Conservation (phyloP, 2,888 invertebrate genomes). For the Drosophila stalkeri region DNA sequence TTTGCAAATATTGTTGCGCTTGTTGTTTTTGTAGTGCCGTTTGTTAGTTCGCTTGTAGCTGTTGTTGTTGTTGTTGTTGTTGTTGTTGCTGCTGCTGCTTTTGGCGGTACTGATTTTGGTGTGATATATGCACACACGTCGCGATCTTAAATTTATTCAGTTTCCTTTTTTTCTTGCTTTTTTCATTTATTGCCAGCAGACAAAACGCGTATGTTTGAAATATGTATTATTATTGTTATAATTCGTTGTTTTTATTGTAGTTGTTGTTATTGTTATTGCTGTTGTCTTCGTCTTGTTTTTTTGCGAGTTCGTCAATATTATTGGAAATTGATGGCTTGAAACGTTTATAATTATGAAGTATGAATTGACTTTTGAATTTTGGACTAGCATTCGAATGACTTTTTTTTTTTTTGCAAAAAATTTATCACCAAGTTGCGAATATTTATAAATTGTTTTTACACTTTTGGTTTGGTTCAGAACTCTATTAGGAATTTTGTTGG, state of each 20-base stretch:
- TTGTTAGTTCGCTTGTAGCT: slow-evolving; percentile 11
- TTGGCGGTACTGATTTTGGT: slow-evolving; percentile 53
- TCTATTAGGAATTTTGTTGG: slow-evolving; percentile 30
- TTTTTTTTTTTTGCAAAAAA: slow-evolving; percentile 13
- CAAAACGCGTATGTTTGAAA: slow-evolving; percentile 57
- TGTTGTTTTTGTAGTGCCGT: slow-evolving; percentile 1
- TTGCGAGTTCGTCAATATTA: slow-evolving; percentile 13
- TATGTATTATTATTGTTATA: slow-evolving; percentile 58
- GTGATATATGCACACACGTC: slow-evolving; percentile 72
- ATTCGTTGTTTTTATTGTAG: slow-evolving; percentile 20
- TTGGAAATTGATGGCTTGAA: slow-evolving; percentile 51
- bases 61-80: slow-evolving; percentile 11
- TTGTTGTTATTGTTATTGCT: slow-evolving; percentile 19
- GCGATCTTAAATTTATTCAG: slow-evolving; percentile 72
- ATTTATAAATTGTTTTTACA: slow-evolving; percentile 13
- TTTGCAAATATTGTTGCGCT: slow-evolving; percentile 34
- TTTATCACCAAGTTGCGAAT: slow-evolving; percentile 37
- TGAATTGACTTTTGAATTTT: slow-evolving; percentile 36
- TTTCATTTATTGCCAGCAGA: slow-evolving; percentile 44
- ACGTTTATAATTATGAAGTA: slow-evolving; percentile 54
- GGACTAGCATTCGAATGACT: slow-evolving; percentile 18
- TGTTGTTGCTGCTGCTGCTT: slow-evolving; percentile 37
- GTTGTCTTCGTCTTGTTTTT: slow-evolving; percentile 1
- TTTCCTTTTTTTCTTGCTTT: slow-evolving; percentile 43
- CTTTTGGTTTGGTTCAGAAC: slow-evolving; percentile 21